Base-by-base conservation (phyloP, 2,113 vertebrate species). In the Phaetusa simplex region DNA sequence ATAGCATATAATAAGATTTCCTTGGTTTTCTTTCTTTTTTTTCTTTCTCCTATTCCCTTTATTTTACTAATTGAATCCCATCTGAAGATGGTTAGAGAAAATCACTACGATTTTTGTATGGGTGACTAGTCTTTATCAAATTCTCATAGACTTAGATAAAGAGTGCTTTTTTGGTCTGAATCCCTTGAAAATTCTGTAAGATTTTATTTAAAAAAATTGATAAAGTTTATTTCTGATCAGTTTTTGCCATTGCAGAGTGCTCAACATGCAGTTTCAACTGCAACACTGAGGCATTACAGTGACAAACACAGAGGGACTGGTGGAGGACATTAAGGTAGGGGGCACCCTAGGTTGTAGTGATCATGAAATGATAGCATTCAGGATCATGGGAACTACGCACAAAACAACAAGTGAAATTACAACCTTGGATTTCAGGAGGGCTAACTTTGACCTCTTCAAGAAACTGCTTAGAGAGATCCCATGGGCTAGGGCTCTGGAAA, bases 1-100 rank as follows among this genome's bases (percentile, higher is more conserved):
- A 94, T 79, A 94, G 22, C 34, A 34, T 92, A 74, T 91, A 93
- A 94, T 91, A 91, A 87, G 73, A 91, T 97, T 96, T 96, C 36
- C 47, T 94, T 73, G 30, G 30, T 13, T 82, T 96, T 88, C 49
- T 93, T 73, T 43, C 1, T 67, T 45, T 29, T 62, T 71, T 70
- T 65, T 29, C 5, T 84, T 89, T 61, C 11, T 47, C 18, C 36
- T 78, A 64, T 90, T 96, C 59, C 29, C 42, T 90, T 93, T 90
- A 70, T 84, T 96, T 90, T 89, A 53, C 82, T 96, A 86, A 95
- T 92, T 74, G 61, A 81, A 94, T 96, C 71, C 43, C 55, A 79
- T 82, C 82, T 62, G 80, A 94, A 82, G 47, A 64, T 56, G 64
- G 50, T 66, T 93, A 66, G 61, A 65, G 87, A 89, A 96, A 95